Base-by-base conservation (phyloP, 2,888 invertebrate genomes). In the Oxystoma pomonae region DNA sequence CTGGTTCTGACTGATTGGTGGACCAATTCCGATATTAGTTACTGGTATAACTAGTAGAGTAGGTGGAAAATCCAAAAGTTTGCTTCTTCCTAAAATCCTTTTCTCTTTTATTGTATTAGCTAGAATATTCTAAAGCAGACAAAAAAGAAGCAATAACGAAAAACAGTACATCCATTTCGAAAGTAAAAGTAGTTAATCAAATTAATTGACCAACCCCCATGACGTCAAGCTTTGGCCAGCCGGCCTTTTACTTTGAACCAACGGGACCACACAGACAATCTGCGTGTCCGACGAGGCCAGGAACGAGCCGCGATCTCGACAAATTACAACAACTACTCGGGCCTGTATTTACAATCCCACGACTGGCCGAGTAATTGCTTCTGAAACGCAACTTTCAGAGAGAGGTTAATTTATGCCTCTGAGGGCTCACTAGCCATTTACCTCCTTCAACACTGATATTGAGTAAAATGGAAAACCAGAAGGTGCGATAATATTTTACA, bases 311-410 rank as follows among this genome's bases (percentile, higher is more conserved):
- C 71, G 74, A 76, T 75, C 74, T 73, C 74, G 74, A 76, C 75
- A 75, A 76, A 77, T 77, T 76, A 71, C 72, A 66, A 71, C 70
- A 74, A 76, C 75, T 75, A 70, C 73, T 67, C 68, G 63, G 67
- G 67, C 67, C 64, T 61, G 68, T 71, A 72, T 72, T 72, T 72
- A 71, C 71, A 70, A 69, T 71, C 71, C 68, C 72, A 72, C 72
- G 72, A 72, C 67, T 62, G 22, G 57, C 68, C 58, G 64, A 57
- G 70, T 72, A 73, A 73, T 72, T 72, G 72, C 70, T 67, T 68
- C 69, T 70, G 72, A 69, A 69, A 66, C 65, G 64, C 62, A 66
- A 64, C 64, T 65, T 62, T 63, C 35, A 35, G 35, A 62, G 64
- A 55, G 62, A 61, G 55, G 49, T 60, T 66, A 66, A 66, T 66